These are phyloP conservation scores for Festucalex cinctus DNA, from an alignment of 2,113 vertebrate genomes.

Conservation along the genomic window DNA sequence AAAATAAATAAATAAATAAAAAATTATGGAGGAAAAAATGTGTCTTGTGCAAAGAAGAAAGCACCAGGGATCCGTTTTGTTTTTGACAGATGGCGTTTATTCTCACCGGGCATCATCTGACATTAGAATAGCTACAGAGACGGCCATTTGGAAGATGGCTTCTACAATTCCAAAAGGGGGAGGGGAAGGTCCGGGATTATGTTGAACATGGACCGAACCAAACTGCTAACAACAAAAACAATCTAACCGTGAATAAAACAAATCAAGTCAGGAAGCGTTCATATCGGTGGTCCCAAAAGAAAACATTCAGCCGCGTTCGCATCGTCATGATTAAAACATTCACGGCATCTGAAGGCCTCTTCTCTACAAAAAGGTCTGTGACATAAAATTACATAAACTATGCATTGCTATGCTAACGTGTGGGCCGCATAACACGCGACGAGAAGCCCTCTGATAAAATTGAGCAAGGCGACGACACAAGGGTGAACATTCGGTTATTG, in stretches of 20 bases:
- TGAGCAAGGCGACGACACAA: conserved; percentile 20
- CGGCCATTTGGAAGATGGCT: conserved; percentile 39
- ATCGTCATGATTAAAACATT: neutral
- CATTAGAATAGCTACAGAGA: conserved; percentile 79
- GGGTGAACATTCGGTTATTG: neutral
- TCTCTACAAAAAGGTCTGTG: conserved; percentile 13
- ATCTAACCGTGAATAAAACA: neutral
- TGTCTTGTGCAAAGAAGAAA: neutral
- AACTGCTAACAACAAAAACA: neutral
- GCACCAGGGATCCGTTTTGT: conserved; percentile 7
- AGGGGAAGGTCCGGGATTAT: conserved; percentile 36
- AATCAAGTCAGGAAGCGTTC: conserved; percentile 1
- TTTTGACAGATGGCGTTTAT: conserved; percentile 77
- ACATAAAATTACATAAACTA: conserved; percentile 31
- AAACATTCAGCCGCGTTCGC: conserved; percentile 51
- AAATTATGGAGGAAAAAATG: too few relatives aligned
- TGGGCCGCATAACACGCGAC: conserved; percentile 28
- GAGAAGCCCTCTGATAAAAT: conserved; percentile 32
- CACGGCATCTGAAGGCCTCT: conserved; percentile 27
- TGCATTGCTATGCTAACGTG: conserved; percentile 20
- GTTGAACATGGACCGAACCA: conserved; percentile 52
- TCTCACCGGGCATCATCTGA: conserved; percentile 73
- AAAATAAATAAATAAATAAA: too few relatives aligned
- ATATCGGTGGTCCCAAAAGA: conserved; percentile 47
- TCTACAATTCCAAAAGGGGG: conserved; percentile 42